These are phyloP conservation scores for Microcebus murinus DNA, from an alignment of 2,113 vertebrate genomes.

Conservation along the genomic window DNA sequence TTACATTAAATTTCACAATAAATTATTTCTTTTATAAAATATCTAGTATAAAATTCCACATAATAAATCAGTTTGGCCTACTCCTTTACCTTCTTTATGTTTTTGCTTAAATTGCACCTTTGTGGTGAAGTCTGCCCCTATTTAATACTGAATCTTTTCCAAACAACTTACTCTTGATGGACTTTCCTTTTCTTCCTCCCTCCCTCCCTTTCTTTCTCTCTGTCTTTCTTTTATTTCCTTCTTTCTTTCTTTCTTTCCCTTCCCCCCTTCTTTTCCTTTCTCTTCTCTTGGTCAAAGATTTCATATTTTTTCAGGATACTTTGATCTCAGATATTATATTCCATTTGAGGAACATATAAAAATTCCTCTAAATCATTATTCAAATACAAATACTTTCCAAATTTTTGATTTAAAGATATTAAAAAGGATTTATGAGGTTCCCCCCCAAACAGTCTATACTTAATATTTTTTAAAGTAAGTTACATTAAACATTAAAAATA, in stretches of 20 bases:
- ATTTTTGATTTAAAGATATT: neutral
- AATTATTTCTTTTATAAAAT: neutral
- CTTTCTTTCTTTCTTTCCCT: too few species aligned
- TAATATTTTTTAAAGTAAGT: neutral
- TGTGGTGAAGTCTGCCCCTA: neutral
- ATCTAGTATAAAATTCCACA: neutral
- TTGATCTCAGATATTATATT: neutral
- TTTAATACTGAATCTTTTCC: neutral
- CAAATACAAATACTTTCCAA: neutral
- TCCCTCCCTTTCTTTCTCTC: fast-evolving
- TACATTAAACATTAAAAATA: neutral
- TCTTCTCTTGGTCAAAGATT: neutral
- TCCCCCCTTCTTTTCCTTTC: too few species aligned
- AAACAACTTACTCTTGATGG: neutral
- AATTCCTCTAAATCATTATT: neutral
- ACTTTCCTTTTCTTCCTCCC: neutral
- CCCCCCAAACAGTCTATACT: neutral
- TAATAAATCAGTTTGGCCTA: neutral
- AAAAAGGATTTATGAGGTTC: neutral
- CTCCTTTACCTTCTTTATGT: neutral
- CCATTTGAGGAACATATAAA: neutral
- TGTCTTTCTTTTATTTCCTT: neutral
- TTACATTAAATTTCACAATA: neutral
- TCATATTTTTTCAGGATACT: neutral
- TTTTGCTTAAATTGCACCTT: neutral